Evolutionary conservation across 1,140 invertebrate species (phyloP), one percentile per base, ranked within the genome.

Genomic region (Apis laboriosa): DNA sequence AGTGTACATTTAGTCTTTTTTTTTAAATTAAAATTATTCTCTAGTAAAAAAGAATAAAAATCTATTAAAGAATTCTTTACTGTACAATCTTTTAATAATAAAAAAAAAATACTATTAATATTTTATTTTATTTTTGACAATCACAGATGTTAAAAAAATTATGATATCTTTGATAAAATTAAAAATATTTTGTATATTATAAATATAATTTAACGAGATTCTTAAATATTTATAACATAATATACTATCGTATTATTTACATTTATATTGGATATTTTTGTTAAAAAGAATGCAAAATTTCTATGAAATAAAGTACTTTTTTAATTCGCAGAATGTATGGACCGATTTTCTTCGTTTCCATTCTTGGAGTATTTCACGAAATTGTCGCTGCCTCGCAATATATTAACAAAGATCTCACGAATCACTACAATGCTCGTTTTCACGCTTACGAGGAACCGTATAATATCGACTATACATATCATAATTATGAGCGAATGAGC

Each of bases 401-500:
- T 17, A 64, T 77, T n/a, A 82, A 66, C 51, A 91, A 92, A 60
- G 91, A 93, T 8, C 84, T 89, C 28, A 85, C 91, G 24, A 87
- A 88, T 61, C 92, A 91, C 55, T 93, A 94, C 83, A 92, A 92
- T 78, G 87, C 92, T 0, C 89, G 92, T 74, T 93, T 90, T 77
- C 88, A 91, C 43, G 86, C 90, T 66, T 93, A 91, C 73, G 93
- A 93, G 53, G 92, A 93, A 71, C 92, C 92, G 75, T 93, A 93
- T 73, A 90, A 88, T 73, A 92, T 98, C 83, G 97, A 97, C 76
- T 99, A 97, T 93, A 96, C 96, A 24, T 99, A 99, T 93, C 98
- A 99, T 92, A 96, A 98, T 93, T 97, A 98, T 91, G 96, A 98
- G 11, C 95, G 97, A 86, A 96, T 99, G 95, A 98, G 97, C 9